Evolutionary conservation across 2,797 vertebrate genomes (phyloP), one percentile per base, ranked within the genome.

Genomic region (Odontamblyopus lacepedii): DNA sequence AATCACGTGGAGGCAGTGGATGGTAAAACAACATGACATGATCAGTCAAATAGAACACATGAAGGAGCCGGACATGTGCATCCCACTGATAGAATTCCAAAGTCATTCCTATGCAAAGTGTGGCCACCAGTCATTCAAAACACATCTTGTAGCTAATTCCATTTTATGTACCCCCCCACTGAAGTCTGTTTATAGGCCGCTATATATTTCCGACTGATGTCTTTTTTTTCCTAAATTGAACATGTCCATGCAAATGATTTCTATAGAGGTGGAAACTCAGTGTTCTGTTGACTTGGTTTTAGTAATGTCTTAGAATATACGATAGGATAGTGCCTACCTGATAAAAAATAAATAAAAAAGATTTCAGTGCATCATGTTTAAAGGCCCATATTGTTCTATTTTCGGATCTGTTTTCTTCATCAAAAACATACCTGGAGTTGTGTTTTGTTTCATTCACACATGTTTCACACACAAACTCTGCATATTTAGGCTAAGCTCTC

Each of bases 51-150:
- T 12, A 35, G n/a, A 38, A 68, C 30, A 32, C 7, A 23, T 56
- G 66, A 68, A 38, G 15, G 51, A 68, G 19, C n/a, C 3, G 30
- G n/a, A 68, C 51, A 68, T 68, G 66, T 68, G 51, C 51, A 38
- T 56, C 12, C 1, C 30, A 16, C 51, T 38, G 66, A 68, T 57
- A 56, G 30, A 55, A 56, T 23, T 38, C 12, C n/a, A 13, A 56
- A 38, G 66, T 56, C 53, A 38, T 57, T 68, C 51, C 53, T 1
- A 23, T 38, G 30, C 51, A 35, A 38, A 68, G 12, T 38, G 5
- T n/a, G 51, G 18, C 51, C 30, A 56, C 51, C 30, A 56, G 44
- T 9, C 35, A 55, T 29, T 19, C 50, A n/a, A 32, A 55, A 19
- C 7, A 18, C 51, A 23, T 56, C 66, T 56, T 26, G 51, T 57